phyloP scores from a whole-genome alignment of 2,888 invertebrate species.

The Eupithecia centaureata region DNA sequence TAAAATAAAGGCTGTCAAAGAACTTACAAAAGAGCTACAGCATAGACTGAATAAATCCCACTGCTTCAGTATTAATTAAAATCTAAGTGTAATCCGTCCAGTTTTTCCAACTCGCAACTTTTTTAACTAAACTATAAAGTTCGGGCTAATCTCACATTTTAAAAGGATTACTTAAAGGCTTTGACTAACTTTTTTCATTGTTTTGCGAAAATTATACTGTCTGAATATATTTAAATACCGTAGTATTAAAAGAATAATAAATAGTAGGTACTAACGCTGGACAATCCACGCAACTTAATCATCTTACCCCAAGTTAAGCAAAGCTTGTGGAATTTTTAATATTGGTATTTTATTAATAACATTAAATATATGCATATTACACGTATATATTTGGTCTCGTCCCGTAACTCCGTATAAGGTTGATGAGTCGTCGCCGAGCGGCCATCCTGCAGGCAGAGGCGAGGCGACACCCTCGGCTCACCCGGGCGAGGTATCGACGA shows the following conservation, averaged over 20 bases:
- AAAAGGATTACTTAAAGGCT: conserved; percentile 2
- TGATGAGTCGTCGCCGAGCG: too few species aligned
- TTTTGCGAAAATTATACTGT: not conserved
- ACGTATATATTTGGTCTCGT: too few species aligned
- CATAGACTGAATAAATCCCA: not conserved
- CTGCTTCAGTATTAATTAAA: conserved; percentile 3
- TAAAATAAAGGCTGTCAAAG: not conserved
- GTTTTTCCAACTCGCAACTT: conserved; percentile 1
- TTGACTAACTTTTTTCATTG: not conserved
- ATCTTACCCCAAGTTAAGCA: too few species aligned
- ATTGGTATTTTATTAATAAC: too few species aligned
- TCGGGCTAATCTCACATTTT: conserved; percentile 15
- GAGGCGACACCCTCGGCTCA: too few species aligned
- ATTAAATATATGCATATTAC: too few species aligned
- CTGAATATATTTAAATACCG: not conserved
- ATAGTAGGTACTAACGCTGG: too few species aligned
- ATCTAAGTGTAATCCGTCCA: not conserved
- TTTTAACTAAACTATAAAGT: conserved; percentile 11
- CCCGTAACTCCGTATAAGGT: too few species aligned
- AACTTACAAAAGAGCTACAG: not conserved
- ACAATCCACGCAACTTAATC: too few species aligned
- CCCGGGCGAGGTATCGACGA: not conserved
- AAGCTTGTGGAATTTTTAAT: too few species aligned
- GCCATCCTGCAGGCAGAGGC: not conserved
- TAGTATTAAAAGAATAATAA: too few species aligned